These are phyloP conservation scores for Eupeodes luniger DNA, from an alignment of 2,888 invertebrate species.

Conservation along the genomic window DNA sequence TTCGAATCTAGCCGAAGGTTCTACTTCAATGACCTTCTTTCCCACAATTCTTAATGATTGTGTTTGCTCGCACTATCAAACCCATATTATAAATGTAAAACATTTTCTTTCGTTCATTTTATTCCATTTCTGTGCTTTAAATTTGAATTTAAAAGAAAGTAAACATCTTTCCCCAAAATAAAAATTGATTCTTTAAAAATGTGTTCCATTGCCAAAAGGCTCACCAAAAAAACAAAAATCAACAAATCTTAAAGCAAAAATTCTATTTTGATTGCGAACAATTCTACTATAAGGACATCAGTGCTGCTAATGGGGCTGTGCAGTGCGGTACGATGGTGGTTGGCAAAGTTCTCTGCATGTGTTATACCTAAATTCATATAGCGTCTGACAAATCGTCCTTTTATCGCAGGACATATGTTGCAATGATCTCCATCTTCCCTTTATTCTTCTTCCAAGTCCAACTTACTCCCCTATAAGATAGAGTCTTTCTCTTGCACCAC, in stretches of 20 bases:
- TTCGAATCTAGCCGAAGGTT: too few relatives aligned
- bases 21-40: too few relatives aligned
- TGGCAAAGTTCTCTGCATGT: background rate
- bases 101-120: too few relatives aligned
- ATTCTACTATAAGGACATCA: background rate
- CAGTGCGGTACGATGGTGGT: background rate
- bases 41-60: too few relatives aligned
- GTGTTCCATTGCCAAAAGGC: background rate
- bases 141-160: background rate
- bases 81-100: too few relatives aligned
- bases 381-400: conserved; percentile 69
- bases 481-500: too few relatives aligned
- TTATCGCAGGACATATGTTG: conserved; percentile 75
- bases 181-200: conserved; percentile 42
- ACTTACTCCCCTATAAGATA: background rate
- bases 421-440: conserved; percentile 54
- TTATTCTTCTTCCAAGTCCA: background rate
- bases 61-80: too few relatives aligned
- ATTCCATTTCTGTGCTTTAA: background rate
- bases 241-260: conserved; percentile 11
- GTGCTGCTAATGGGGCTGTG: conserved; percentile 1
- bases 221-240: background rate
- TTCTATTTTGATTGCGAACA: conserved; percentile 8
- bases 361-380: conserved; percentile 40
- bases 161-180: background rate